Conservation (phyloP, 2,888 invertebrate genomes). For the Strigamia crassipes region DNA sequence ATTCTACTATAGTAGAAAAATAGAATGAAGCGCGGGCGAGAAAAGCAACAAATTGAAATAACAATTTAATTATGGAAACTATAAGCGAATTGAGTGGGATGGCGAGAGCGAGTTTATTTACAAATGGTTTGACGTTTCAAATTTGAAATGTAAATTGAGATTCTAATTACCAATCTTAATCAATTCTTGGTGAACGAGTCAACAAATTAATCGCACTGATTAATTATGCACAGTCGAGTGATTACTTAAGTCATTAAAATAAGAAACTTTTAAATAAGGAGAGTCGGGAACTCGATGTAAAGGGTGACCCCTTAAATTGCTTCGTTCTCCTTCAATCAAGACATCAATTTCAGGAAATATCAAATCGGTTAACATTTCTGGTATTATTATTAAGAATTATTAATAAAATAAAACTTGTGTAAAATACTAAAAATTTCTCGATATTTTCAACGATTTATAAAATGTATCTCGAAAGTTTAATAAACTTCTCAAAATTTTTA, state of each 20-base stretch:
- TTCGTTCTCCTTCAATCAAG: too few species aligned
- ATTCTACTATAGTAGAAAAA: neutral
- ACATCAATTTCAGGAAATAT: too few species aligned
- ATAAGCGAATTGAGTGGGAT: neutral
- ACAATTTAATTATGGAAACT: slow-evolving; percentile 14
- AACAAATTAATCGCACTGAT: slow-evolving; percentile 8
- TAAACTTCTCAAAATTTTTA: too few species aligned
- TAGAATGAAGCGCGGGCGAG: neutral
- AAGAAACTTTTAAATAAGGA: neutral
- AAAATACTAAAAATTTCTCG: too few species aligned
- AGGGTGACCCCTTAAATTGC: neutral
- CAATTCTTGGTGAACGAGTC: neutral
- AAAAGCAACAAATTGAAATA: slow-evolving; percentile 16
- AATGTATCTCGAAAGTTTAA: too few species aligned
- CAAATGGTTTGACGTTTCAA: slow-evolving; percentile 32
- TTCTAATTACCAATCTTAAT: slow-evolving; percentile 29
- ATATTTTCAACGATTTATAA: too few species aligned
- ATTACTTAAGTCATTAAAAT: neutral
- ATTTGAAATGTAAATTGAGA: slow-evolving; percentile 16
- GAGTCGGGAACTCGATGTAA: neutral
- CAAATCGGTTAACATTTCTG: too few species aligned
- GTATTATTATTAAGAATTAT: too few species aligned
- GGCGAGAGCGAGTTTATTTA: slow-evolving; percentile 24
- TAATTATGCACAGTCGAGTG: neutral
- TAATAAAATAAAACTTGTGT: too few species aligned